Percentiles rank a stretch among this genome's conserved stretches.
phyloP scores from a whole-genome alignment of 2,113 vertebrate genomes.

The Spea bombifrons region DNA sequence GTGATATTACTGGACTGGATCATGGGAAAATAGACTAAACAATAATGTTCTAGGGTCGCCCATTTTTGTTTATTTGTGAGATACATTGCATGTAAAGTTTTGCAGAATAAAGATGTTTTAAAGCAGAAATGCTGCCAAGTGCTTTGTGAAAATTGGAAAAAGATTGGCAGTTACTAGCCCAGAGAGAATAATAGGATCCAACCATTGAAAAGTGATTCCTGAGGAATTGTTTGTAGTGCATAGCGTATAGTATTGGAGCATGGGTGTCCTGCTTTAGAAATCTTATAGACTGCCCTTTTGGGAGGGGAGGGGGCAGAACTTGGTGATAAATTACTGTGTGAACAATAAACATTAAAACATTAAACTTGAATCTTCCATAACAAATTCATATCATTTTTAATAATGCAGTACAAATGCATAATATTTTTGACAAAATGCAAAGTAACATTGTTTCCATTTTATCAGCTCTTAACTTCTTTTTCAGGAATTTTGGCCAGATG shows the following conservation, averaged over 20 bases:
- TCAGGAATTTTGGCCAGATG: too few species aligned
- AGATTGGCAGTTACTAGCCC: constrained; percentile 11
- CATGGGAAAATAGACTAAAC: too few species aligned
- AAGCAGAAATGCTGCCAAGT: constrained; percentile 7
- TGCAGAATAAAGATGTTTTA: constrained; percentile 32
- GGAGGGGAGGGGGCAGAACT: background rate
- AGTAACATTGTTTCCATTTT: too few species aligned
- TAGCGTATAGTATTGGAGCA: background rate
- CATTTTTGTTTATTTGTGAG: constrained; percentile 8
- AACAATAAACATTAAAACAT: constrained; percentile 20
- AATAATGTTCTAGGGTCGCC: background rate
- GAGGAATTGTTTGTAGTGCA: constrained; percentile 5
- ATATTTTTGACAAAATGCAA: too few species aligned
- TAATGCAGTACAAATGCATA: too few species aligned
- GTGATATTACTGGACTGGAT: too few species aligned
- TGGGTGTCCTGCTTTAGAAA: background rate
- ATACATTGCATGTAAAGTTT: constrained; percentile 2
- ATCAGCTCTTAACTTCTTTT: too few species aligned
- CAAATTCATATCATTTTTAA: too few species aligned
- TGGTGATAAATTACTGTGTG: constrained; percentile 19
- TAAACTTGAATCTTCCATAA: background rate
- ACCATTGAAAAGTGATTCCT: constrained; percentile 14
- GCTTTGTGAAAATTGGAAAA: constrained; percentile 1
- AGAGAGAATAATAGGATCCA: background rate
- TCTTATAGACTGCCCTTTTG: constrained; percentile 16